Evolutionary conservation across 2,113 vertebrate species (phyloP).

Genomic region (Elephas maximus): DNA sequence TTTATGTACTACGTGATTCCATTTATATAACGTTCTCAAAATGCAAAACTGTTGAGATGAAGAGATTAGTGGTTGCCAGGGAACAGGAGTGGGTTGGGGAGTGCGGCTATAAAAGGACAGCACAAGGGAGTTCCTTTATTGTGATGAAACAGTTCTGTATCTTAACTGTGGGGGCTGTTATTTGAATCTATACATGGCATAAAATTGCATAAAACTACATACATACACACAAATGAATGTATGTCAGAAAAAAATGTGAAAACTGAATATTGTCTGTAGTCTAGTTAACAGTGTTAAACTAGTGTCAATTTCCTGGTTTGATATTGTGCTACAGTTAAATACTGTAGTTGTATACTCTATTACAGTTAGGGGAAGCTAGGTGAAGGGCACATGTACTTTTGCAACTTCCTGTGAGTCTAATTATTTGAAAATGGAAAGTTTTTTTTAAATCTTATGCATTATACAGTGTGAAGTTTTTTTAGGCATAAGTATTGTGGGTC

Average conservation of each 20-base stretch:
- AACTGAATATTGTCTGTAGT: neutral
- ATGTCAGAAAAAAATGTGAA: neutral
- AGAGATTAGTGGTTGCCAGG: slow-evolving; percentile 11
- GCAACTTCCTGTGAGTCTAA: neutral
- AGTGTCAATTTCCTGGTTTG: neutral
- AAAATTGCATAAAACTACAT: neutral
- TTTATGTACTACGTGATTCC: neutral
- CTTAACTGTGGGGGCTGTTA: neutral
- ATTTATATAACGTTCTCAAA: slow-evolving; percentile 35
- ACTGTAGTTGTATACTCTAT: neutral
- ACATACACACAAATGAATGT: neutral
- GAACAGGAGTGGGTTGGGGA: neutral
- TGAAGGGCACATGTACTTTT: neutral
- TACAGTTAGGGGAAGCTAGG: neutral
- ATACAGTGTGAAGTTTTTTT: neutral
- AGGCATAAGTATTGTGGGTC: slow-evolving; percentile 34
- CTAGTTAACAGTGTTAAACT: neutral
- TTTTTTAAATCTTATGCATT: neutral
- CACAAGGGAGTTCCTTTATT: neutral
- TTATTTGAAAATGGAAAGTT: neutral
- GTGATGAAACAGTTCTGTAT: slow-evolving; percentile 7
- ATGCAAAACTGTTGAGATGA: slow-evolving; percentile 9
- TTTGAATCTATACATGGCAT: neutral
- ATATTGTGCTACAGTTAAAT: neutral
- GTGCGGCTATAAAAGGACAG: neutral